A percentile compares a stretch with the other conserved stretches of the same genome.
phyloP scores from a whole-genome alignment of 2,888 invertebrate genomes.

The Eurois occulta region DNA sequence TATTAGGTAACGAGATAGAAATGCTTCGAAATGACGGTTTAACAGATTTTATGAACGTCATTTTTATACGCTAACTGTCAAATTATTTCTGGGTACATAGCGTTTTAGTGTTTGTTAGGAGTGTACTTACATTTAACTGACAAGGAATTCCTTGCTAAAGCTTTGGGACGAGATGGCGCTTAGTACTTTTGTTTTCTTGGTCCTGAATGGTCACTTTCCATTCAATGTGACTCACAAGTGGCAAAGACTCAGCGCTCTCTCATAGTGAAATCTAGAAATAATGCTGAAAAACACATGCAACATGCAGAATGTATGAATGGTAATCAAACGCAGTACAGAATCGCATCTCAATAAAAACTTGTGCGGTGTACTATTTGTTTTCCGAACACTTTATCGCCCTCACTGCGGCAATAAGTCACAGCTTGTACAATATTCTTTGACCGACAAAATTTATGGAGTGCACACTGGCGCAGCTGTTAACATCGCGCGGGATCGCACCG shows the following conservation, averaged over 20 bases:
- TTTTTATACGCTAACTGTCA: not conserved
- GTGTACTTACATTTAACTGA: not conserved
- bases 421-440: constrained; percentile 7
- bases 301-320: not conserved
- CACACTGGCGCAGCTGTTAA: constrained; percentile 17
- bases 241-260: not conserved
- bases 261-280: not conserved
- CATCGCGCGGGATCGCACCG: constrained; percentile 7
- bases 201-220: not conserved
- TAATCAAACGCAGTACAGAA: not conserved
- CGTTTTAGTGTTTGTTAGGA: not conserved
- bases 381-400: not conserved
- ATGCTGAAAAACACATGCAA: not conserved
- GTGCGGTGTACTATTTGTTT: not conserved
- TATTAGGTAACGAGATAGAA: constrained; percentile 29
- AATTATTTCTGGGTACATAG: not conserved
- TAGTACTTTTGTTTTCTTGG: not conserved
- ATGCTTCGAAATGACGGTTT: not conserved
- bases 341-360: constrained; percentile 1
- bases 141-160: not conserved
- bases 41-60: not conserved
- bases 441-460: constrained; percentile 17
- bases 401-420: constrained; percentile 10
- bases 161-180: not conserved
- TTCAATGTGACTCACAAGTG: not conserved